These are phyloP conservation scores for Paramormyrops hopkinsi DNA, from an alignment of 2,797 vertebrate genomes.

Conservation along the genomic window DNA sequence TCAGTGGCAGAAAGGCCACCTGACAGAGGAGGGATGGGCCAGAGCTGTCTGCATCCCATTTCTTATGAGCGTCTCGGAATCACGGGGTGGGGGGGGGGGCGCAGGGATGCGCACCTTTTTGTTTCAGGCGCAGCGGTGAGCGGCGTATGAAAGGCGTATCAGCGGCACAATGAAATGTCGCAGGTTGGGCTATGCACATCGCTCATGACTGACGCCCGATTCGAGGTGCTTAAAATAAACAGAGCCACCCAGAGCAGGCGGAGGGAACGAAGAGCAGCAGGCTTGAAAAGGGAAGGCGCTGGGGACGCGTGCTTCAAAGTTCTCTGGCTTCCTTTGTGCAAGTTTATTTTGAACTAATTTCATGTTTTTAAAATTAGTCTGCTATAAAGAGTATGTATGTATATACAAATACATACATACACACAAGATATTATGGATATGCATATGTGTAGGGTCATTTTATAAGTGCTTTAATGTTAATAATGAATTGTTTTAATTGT, in stretches of 20 bases:
- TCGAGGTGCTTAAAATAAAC: conserved; percentile 56
- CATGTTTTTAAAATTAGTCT: conserved; percentile 44
- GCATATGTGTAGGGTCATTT: neutral
- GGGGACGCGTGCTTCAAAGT: conserved; percentile 57
- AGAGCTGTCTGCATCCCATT: neutral
- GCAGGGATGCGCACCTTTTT: neutral
- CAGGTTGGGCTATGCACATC: neutral
- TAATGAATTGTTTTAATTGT: neutral
- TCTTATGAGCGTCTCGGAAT: neutral
- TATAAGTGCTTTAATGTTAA: neutral
- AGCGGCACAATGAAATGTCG: neutral
- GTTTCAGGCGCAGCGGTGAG: neutral
- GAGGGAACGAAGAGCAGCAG: conserved; percentile 48
- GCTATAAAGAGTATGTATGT: conserved; percentile 24
- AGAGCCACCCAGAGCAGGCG: conserved; percentile 39
- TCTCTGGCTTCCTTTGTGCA: conserved; percentile 56
- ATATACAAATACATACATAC: neutral
- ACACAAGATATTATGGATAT: neutral
- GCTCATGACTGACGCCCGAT: conserved; percentile 9
- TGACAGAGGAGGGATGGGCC: neutral
- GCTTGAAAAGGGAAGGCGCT: conserved; percentile 55
- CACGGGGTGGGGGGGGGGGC: neutral
- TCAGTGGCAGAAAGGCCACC: neutral
- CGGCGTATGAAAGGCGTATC: neutral
- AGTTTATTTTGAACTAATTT: conserved; percentile 64